A percentile compares a stretch with the other conserved stretches of the same genome.
phyloP scores from a whole-genome alignment of 2,113 vertebrate genomes.

The Rhinopomastus cyanomelas region DNA sequence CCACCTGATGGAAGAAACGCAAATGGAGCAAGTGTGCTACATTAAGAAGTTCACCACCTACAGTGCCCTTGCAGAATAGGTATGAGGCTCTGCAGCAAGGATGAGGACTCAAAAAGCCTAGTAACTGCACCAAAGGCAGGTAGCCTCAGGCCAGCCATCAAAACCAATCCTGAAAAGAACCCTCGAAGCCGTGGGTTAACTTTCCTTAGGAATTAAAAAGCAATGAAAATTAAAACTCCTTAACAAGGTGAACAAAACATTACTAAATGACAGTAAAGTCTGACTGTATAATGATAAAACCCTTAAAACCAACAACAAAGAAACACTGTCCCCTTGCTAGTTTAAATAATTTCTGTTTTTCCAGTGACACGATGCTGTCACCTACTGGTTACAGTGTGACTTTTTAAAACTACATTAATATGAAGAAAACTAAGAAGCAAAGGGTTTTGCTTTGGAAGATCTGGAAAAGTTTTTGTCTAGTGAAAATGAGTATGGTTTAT shows the following conservation, averaged over 20 bases:
- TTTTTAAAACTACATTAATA: background rate
- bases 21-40: no score
- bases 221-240: background rate
- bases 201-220: background rate
- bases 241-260: background rate
- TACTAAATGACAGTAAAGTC: background rate
- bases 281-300: background rate
- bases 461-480: background rate
- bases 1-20: no score
- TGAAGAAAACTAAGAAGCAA: background rate
- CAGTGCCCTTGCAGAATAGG: no score
- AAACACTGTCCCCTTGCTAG: background rate
- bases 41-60: no score
- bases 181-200: background rate
- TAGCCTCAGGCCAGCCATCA: no score
- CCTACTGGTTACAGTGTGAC: background rate
- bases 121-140: no score
- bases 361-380: slow-evolving; percentile 23
- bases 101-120: no score
- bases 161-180: no score
- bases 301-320: background rate
- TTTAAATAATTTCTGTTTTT: background rate
- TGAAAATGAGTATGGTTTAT: background rate
- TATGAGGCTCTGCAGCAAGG: no score
- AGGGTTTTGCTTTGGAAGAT: background rate